Conservation (phyloP, 2,888 invertebrate species). For the Drosophila demipolita region DNA sequence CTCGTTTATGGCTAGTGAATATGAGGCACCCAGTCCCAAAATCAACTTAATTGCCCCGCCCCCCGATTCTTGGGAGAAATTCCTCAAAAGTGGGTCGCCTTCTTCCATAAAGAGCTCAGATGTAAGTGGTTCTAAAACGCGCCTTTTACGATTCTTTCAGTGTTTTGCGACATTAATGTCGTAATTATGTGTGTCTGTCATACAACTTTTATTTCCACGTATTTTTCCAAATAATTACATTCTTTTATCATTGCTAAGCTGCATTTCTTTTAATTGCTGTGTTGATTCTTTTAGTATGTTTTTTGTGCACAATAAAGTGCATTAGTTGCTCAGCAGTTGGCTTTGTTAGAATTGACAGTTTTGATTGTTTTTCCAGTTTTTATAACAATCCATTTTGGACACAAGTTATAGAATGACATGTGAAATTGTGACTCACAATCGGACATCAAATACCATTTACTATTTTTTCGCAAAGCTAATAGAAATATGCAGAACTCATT, state of each 20-base stretch:
- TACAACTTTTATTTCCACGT: conserved; percentile 46
- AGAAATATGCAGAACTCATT: conserved; percentile 2
- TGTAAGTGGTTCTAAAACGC: conserved; percentile 23
- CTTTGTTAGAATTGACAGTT: conserved; percentile 37
- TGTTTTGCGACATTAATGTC: conserved; percentile 43
- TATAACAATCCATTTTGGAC: conserved; percentile 16
- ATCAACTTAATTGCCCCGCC: conserved; percentile 43
- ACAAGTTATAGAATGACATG: conserved; percentile 1
- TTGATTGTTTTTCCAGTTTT: conserved; percentile 13
- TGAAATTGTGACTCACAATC: conserved; percentile 23
- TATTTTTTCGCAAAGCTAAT: conserved; percentile 15
- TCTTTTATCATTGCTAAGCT: conserved; percentile 27
- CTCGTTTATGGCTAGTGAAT: conserved; percentile 31
- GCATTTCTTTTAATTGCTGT: conserved; percentile 32
- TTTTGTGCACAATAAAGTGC: background rate
- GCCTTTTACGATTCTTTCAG: conserved; percentile 39
- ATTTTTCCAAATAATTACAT: conserved; percentile 60
- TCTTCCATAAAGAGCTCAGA: conserved; percentile 34
- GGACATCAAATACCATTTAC: background rate
- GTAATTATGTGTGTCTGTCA: conserved; percentile 60
- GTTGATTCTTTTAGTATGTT: conserved; percentile 2
- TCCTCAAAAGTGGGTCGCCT: conserved; percentile 55
- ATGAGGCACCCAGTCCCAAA: conserved; percentile 41
- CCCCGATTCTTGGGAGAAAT: conserved; percentile 15
- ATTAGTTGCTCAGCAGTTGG: background rate